A percentile compares a stretch with the other conserved stretches of the same genome.
These are phyloP conservation scores for Trachelus iudaicus DNA, from an alignment of 2,888 invertebrate genomes.

Conservation along the genomic window DNA sequence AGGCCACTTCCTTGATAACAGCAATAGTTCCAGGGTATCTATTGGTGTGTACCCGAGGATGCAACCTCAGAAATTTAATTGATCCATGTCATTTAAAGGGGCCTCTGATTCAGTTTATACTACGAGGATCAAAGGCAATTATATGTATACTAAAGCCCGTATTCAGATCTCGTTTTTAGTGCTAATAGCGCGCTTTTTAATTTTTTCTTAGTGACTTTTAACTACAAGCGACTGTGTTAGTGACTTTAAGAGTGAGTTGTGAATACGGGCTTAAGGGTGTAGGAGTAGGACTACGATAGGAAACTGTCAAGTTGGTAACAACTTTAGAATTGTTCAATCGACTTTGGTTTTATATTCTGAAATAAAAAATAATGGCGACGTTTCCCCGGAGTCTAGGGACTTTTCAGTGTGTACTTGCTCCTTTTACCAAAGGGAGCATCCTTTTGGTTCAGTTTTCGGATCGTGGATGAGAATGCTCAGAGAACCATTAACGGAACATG, in stretches of 20 bases:
- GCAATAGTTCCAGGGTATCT: neutral
- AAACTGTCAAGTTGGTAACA: neutral
- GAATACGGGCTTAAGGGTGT: neutral
- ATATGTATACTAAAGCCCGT: neutral
- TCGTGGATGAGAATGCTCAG: neutral
- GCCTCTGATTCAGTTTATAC: neutral
- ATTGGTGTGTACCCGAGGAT: neutral
- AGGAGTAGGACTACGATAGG: neutral
- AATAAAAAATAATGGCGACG: neutral
- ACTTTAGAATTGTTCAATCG: neutral
- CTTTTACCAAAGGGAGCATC: neutral
- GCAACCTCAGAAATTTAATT: neutral
- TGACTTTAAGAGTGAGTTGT: too few species aligned
- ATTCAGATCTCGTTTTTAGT: too few species aligned
- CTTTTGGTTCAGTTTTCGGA: neutral
- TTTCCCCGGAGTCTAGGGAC: neutral
- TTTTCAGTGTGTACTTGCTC: neutral
- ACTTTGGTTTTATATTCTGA: neutral
- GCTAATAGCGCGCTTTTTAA: too few species aligned
- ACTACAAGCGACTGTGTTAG: too few species aligned
- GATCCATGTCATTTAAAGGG: neutral
- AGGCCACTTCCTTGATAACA: neutral
- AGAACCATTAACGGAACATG: slow-evolving; percentile 16
- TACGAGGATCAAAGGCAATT: neutral
- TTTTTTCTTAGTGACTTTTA: too few species aligned